Percentiles rank a stretch among this genome's conserved stretches.
These are phyloP conservation scores for Hirtodrosophila trivittata DNA, from an alignment of 2,888 invertebrate genomes.

Conservation along the genomic window DNA sequence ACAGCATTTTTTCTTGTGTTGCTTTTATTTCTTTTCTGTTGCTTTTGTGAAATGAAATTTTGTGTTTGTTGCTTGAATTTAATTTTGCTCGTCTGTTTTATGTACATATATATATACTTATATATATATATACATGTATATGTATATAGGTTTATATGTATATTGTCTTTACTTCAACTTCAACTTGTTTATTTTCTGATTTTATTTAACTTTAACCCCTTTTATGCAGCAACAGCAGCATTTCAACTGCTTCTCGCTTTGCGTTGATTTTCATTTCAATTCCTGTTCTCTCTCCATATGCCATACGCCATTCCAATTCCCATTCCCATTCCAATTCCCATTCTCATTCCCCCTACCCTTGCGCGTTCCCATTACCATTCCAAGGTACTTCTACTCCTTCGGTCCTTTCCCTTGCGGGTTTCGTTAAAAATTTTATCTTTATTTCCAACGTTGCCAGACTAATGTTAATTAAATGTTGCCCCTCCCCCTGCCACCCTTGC, in stretches of 20 bases:
- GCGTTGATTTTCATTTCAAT: constrained; percentile 55
- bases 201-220: constrained; percentile 68
- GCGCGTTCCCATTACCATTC: constrained; percentile 1
- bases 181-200: constrained; percentile 29
- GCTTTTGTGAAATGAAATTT: constrained; percentile 39
- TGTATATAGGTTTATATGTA: constrained; percentile 42
- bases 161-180: constrained; percentile 15
- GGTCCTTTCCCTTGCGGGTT: constrained; percentile 25
- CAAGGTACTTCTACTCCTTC: constrained; percentile 7
- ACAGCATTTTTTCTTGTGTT: constrained; percentile 66
- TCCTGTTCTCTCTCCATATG: constrained; percentile 28
- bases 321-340: constrained; percentile 3
- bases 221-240: constrained; percentile 47
- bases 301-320: constrained; percentile 9
- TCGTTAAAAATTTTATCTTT: constrained; percentile 22
- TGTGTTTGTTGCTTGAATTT: constrained; percentile 53
- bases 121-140: not conserved
- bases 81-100: constrained; percentile 55
- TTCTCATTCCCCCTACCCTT: constrained; percentile 1
- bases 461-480: constrained; percentile 54
- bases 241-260: constrained; percentile 36
- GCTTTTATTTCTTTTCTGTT: constrained; percentile 32
- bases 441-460: constrained; percentile 3
- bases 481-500: not conserved
- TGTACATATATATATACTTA: constrained; percentile 11